These are phyloP conservation scores for Protomyctophum bolini DNA, from an alignment of 2,113 vertebrate species.

Conservation along the genomic window DNA sequence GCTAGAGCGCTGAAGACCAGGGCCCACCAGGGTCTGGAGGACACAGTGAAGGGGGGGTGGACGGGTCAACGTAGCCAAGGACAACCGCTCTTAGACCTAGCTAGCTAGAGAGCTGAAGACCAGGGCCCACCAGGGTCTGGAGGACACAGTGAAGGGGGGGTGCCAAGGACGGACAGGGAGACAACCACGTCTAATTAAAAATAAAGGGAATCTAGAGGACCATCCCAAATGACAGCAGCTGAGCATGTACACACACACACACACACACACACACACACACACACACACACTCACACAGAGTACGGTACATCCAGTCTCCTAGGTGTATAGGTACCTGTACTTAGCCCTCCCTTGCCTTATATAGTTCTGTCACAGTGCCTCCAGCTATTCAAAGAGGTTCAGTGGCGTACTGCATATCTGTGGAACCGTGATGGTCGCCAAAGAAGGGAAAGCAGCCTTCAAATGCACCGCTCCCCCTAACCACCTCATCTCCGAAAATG, in stretches of 20 bases:
- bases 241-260: not conserved
- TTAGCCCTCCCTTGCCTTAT: constrained; percentile 31
- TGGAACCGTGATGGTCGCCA: constrained; percentile 49
- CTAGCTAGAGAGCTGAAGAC: constrained; percentile 11
- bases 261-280: not conserved
- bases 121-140: constrained; percentile 5
- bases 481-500: constrained; percentile 11
- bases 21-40: constrained; percentile 28
- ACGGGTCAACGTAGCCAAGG: constrained; percentile 81
- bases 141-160: constrained; percentile 45
- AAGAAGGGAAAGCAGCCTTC: constrained; percentile 31
- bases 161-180: constrained; percentile 24
- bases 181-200: constrained; percentile 38
- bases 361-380: constrained; percentile 14
- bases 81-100: constrained; percentile 88
- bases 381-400: not conserved
- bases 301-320: constrained; percentile 7
- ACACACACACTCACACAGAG: not conserved
- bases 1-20: constrained; percentile 8
- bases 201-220: constrained; percentile 63
- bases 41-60: constrained; percentile 35
- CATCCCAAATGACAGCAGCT: not conserved
- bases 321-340: not conserved
- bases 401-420: constrained; percentile 47
- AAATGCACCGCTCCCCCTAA: constrained; percentile 11